A percentile compares a stretch with the other conserved stretches of the same genome.
Conservation (phyloP, 2,888 invertebrate genomes). For the Thera obeliscata region DNA sequence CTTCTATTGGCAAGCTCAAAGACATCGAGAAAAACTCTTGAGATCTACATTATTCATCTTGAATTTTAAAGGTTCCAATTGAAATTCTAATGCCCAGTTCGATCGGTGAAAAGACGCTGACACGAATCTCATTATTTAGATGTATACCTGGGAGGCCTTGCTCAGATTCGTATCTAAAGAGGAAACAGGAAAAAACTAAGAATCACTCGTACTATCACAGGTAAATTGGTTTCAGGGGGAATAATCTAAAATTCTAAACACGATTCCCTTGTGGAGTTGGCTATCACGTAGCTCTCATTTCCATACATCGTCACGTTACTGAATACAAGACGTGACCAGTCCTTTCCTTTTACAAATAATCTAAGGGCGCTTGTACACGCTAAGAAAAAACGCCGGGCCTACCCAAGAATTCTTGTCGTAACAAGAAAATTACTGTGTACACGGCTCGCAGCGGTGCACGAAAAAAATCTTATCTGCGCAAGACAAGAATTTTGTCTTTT, state of each 20-base stretch:
- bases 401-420: too few species aligned
- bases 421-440: too few species aligned
- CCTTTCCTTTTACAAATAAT: slow-evolving; percentile 13
- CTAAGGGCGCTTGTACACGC: too few species aligned
- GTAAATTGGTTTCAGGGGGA: slow-evolving; percentile 2
- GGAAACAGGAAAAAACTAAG: slow-evolving; percentile 5
- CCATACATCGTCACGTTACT: slow-evolving; percentile 21
- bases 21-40: not conserved
- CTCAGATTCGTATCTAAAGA: slow-evolving; percentile 8
- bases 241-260: slow-evolving; percentile 21
- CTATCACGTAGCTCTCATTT: slow-evolving; percentile 20
- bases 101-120: slow-evolving; percentile 14
- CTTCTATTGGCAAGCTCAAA: slow-evolving; percentile 1
- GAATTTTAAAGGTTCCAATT: slow-evolving; percentile 25
- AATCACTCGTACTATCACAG: not conserved
- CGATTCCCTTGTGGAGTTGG: slow-evolving; percentile 11
- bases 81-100: slow-evolving; percentile 27
- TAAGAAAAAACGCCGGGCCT: too few species aligned
- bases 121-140: slow-evolving; percentile 27
- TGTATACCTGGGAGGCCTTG: slow-evolving; percentile 10
- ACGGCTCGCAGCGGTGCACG: too few species aligned
- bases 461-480: too few species aligned
- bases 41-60: slow-evolving; percentile 24
- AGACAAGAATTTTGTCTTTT: too few species aligned
- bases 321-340: slow-evolving; percentile 14